A percentile compares a stretch with the other conserved stretches of the same genome.
Evolutionary conservation across 1,140 invertebrate species (phyloP).

Genomic region (Conopomorpha cramerella): DNA sequence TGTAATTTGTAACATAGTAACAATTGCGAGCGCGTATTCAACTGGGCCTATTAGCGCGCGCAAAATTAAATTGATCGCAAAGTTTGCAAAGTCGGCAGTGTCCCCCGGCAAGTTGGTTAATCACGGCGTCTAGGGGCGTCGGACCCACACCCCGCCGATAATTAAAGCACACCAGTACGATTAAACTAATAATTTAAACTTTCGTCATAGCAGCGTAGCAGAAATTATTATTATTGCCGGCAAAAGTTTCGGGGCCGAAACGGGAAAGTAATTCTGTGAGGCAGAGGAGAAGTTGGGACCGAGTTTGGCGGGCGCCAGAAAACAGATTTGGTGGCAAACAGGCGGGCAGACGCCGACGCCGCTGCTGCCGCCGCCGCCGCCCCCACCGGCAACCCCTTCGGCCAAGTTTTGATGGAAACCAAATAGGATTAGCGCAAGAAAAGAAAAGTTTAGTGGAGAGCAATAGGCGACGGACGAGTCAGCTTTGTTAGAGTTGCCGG

Average conservation of each 20-base stretch:
- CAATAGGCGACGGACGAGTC: slow-evolving; percentile 17
- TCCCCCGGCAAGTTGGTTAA: slow-evolving; percentile 13
- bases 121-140: slow-evolving; percentile 10
- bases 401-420: slow-evolving; percentile 52
- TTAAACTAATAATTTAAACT: slow-evolving; percentile 58
- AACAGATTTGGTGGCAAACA: slow-evolving; percentile 49
- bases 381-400: slow-evolving; percentile 33
- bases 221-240: slow-evolving; percentile 49
- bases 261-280: slow-evolving; percentile 46
- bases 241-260: slow-evolving; percentile 32
- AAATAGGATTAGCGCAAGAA: slow-evolving; percentile 49
- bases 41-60: slow-evolving; percentile 14
- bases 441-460: slow-evolving; percentile 37
- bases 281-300: slow-evolving; percentile 13
- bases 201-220: slow-evolving; percentile 44
- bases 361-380: too few relatives aligned
- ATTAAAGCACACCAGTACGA: slow-evolving; percentile 43
- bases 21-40: too few relatives aligned
- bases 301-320: slow-evolving; percentile 37
- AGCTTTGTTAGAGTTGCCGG: slow-evolving; percentile 24
- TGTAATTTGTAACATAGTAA: too few relatives aligned
- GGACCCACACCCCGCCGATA: slow-evolving; percentile 16
- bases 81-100: slow-evolving; percentile 6
- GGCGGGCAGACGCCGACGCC: too few relatives aligned
- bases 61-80: slow-evolving; percentile 25